Base-by-base conservation (phyloP, 2,797 vertebrate genomes). In the Oreochromis grahami region DNA sequence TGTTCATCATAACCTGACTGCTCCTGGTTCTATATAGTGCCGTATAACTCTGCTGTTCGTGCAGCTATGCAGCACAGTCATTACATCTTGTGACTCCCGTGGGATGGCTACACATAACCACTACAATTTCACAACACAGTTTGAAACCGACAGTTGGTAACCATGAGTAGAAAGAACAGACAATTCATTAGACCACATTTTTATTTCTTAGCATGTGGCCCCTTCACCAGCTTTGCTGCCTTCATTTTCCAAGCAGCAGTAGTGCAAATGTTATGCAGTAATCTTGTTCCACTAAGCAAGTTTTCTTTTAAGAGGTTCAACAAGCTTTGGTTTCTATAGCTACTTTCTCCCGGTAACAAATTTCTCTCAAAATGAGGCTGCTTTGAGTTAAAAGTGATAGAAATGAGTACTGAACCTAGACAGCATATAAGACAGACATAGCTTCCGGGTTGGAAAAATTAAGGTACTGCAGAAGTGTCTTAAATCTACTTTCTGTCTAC, bases 151-250 rank as follows among this genome's bases (percentile, higher is more conserved):
- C 52, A 65, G 19, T 76, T 58, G 77, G 51, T 45, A 80, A 86
- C 83, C 78, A 65, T 45, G 65, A 84, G 81, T 70, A 83, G 58
- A 65, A 79, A 79, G 79, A 87, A 85, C 5, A 78, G 74, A 84
- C 88, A 77, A 89, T 50, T 87, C 81, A 84, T 88, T 80, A 80
- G 26, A 79, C n/a, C 60, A 82, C 79, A 70, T 70, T 82, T 78
- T 72, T 70, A n/a, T 81, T 82, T 80, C 68, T 79, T 80, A 51
- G 21, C 60, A 84, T 83, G 77, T 45, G n/a, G 15, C 77, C 38
- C 34, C 63, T 56, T 78, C 55, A 72, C 13, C 8, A 52, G 38
- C 24, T 52, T 78, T 43, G 19, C 10, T 48, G 15, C 43, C 43
- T 72, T 72, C 11, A 72, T 72, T 48, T 72, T 17, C 24, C 41